These are phyloP conservation scores for Diadumene lineata DNA, from an alignment of 92 coral and sea anemone genomes.

Conservation along the genomic window DNA sequence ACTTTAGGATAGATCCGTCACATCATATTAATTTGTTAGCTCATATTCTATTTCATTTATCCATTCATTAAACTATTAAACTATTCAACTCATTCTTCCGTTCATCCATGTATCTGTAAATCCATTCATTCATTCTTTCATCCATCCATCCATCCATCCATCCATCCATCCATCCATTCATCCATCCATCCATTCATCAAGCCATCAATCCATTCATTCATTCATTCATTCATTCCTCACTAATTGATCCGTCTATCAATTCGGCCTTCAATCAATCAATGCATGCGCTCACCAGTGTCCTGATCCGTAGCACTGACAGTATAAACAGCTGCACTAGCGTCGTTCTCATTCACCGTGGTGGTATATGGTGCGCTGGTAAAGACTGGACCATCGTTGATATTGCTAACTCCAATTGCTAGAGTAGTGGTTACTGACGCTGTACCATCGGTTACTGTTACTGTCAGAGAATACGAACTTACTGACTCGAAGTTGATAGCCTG, in stretches of 20 bases:
- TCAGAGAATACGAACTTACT: conserved; percentile 58
- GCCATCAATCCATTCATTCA: not conserved
- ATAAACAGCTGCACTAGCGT: conserved; percentile 42
- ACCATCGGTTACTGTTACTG: conserved; percentile 60
- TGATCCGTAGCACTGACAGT: conserved; percentile 71
- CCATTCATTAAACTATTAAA: not conserved
- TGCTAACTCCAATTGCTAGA: conserved; percentile 54
- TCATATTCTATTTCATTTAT: not conserved
- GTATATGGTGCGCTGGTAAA: conserved; percentile 45
- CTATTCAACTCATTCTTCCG: not conserved
- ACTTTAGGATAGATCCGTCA: not conserved
- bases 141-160: not conserved
- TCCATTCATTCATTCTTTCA: not conserved
- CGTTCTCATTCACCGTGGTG: conserved; percentile 57
- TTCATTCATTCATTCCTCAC: not conserved
- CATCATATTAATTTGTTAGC: not conserved
- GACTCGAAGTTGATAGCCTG: conserved; percentile 68
- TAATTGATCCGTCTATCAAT: not conserved
- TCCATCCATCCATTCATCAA: no score
- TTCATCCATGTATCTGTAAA: not conserved
- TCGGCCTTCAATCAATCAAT: not conserved
- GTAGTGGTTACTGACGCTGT: conserved; percentile 43
- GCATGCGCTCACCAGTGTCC: conserved; percentile 49
- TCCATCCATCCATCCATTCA: not conserved
- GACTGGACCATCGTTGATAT: conserved; percentile 53